A percentile compares a stretch with the other conserved stretches of the same genome.
Conservation (phyloP, 2,888 invertebrate genomes). For the Galerucella calmariensis region DNA sequence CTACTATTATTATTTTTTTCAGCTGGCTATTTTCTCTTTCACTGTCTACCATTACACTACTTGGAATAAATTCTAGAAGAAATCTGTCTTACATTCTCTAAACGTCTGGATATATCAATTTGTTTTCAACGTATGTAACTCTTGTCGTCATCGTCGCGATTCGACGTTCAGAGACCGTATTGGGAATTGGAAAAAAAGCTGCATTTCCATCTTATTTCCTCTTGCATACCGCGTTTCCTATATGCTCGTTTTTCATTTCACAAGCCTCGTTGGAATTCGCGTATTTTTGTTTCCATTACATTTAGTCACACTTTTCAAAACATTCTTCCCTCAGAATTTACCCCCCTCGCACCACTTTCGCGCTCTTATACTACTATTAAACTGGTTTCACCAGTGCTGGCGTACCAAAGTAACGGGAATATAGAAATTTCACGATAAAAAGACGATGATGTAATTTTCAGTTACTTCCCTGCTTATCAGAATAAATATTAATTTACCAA, state of each 20-base stretch:
- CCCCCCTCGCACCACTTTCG: not conserved
- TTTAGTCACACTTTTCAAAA: constrained; percentile 24
- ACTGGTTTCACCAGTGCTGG: not conserved
- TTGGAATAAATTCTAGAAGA: not conserved
- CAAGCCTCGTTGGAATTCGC: constrained; percentile 27
- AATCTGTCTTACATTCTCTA: not conserved
- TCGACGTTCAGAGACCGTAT: not conserved
- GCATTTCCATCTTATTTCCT: constrained; percentile 30
- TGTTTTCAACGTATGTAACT: not conserved
- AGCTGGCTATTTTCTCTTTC: no score
- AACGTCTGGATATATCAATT: not conserved
- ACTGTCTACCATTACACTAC: not conserved
- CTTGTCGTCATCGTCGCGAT: not conserved
- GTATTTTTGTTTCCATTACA: constrained; percentile 28
- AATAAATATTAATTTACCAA: no score
- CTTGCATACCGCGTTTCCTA: not conserved
- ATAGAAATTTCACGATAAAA: no score
- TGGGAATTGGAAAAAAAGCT: constrained; percentile 15
- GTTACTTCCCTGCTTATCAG: no score
- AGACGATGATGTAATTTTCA: no score
- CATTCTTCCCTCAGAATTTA: not conserved
- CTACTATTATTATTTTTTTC: no score
- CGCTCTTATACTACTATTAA: not conserved
- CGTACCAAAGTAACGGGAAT: no score
- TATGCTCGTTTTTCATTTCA: constrained; percentile 24